Evolutionary conservation across 1,140 invertebrate genomes (phyloP).

Genomic region (Papilio polytes): DNA sequence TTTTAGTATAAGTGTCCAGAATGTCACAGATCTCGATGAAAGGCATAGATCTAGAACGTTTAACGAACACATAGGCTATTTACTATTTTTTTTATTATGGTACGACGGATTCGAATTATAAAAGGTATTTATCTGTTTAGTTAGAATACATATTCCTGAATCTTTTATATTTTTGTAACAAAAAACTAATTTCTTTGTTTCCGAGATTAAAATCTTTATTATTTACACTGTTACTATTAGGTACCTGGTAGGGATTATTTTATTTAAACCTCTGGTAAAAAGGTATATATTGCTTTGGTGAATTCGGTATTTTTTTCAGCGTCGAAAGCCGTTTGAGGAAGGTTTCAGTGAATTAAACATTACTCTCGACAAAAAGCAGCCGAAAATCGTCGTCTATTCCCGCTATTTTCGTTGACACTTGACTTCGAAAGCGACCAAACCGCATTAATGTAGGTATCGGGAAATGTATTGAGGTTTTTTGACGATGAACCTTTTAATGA

Average conservation of each 20-base stretch:
- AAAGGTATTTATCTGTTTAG: background rate
- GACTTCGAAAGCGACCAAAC: slow-evolving; percentile 10
- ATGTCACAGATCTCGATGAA: no score
- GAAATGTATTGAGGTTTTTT: background rate
- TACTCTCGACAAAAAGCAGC: slow-evolving; percentile 28
- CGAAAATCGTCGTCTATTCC: slow-evolving; percentile 20
- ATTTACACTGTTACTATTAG: background rate
- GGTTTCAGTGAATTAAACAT: slow-evolving; percentile 36
- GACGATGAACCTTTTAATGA: background rate
- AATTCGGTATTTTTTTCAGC: slow-evolving; percentile 27
- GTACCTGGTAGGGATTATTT: background rate
- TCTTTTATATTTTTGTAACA: slow-evolving; percentile 36
- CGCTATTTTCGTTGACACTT: slow-evolving; percentile 23
- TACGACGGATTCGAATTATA: no score
- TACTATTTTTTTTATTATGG: background rate
- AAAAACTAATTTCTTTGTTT: slow-evolving; percentile 26
- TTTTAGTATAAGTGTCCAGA: no score
- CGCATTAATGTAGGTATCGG: background rate
- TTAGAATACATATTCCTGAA: background rate
- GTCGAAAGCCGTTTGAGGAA: slow-evolving; percentile 18
- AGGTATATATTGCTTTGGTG: background rate
- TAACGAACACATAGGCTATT: no score
- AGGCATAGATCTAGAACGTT: no score
- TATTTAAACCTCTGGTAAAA: background rate
- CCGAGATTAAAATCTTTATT: background rate